Base-by-base conservation (phyloP, 2,113 vertebrate genomes). In the Microcebus lehilahytsara region DNA sequence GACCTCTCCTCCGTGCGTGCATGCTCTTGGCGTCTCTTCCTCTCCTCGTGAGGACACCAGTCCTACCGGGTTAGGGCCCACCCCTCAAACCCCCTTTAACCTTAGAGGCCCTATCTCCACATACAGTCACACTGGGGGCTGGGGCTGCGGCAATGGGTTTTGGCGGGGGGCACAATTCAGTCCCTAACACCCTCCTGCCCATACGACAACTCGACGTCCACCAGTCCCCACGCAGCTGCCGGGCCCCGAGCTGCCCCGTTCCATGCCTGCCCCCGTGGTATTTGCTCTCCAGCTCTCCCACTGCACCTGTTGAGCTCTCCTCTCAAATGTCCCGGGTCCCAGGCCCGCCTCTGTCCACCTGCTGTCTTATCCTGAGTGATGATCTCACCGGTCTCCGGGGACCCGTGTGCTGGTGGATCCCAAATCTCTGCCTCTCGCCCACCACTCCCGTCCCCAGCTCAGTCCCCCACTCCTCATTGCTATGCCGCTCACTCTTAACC, bases 131-230 rank as follows among this genome's bases (percentile, higher is more conserved):
- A 2, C 0, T 81, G 67, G n/a, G 30, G 22, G 17, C 12, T 30
- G 3, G n/a, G 17, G 34, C 51, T 88, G 62, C 32, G 19, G 25
- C 23, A 40, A 22, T 10, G n/a, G 46, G 25, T 46, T 74, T 46
- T 5, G 42, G 40, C 13, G 37, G 46, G 37, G 60, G 60, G 25
- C 30, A 84, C 1, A 11, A 2, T 66, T 25, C 93, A 56, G 86
- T 30, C 77, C 46, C 9, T 9, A 9, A 11, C 6, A 32, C 72
- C 60, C 22, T 27, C 77, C 78, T 78, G 32, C 58, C 58, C 6
- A 9, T 9, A 7, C 5, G 19, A 51, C 12, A 11, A 6, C 37
- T 17, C 34, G 14, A 3, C 2, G n/a, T 16, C 17, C 20, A 17
- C 10, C 66, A 4, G 11, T n/a, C 2, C 30, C 53, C 51, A 5